Evolutionary conservation across 30 jellyfish, hydroid and myxozoan genomes (phyloP).

Genomic region (Clytia hemisphaerica): DNA sequence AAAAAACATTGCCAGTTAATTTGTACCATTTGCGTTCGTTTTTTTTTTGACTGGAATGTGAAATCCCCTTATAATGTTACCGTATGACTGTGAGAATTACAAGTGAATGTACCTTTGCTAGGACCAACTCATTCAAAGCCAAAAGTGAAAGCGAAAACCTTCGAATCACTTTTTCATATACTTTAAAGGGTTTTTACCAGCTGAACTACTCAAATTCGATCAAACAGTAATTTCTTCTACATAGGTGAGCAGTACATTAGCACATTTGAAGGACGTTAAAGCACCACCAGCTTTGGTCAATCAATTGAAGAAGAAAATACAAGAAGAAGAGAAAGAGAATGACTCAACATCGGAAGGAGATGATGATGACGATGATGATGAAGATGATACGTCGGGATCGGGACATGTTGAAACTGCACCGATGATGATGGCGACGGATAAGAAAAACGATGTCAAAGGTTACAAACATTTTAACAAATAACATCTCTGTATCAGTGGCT

Average conservation of each 20-base stretch:
- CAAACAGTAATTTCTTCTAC: no score
- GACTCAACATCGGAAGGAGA: no score
- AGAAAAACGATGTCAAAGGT: conserved; percentile 2
- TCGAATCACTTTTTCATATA: no score
- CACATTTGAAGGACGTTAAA: not conserved
- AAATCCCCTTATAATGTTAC: no score
- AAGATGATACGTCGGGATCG: conserved; percentile 23
- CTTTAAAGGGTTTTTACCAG: no score
- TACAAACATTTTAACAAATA: no score
- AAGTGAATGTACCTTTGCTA: no score
- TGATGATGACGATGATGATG: conserved; percentile 1
- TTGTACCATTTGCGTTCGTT: conserved; percentile 9
- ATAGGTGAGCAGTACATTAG: conserved; percentile 6
- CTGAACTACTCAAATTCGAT: no score
- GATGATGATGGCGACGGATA: conserved; percentile 14
- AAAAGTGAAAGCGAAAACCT: no score
- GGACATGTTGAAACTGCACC: conserved; percentile 19
- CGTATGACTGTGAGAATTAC: no score
- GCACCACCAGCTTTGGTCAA: not conserved
- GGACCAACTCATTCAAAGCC: no score
- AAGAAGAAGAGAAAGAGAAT: not conserved
- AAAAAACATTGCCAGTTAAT: conserved; percentile 23
- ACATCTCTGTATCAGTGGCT: no score
- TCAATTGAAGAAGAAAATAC: conserved; percentile 6
- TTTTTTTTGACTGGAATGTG: conserved; percentile 14